phyloP scores from a whole-genome alignment of 2,888 invertebrate species.

The Plutella xylostella region DNA sequence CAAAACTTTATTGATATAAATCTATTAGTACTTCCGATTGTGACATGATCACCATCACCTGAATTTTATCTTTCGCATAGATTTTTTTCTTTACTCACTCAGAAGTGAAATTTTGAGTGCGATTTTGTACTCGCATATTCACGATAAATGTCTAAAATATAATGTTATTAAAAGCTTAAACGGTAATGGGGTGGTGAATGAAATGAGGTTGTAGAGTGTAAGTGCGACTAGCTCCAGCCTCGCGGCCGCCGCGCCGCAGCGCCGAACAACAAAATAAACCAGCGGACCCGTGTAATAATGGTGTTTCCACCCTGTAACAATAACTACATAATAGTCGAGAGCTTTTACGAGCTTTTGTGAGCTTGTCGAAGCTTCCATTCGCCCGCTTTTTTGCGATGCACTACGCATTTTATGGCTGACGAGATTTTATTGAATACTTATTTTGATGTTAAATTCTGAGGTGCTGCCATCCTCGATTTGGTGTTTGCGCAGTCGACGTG shows the following conservation, averaged over 20 bases:
- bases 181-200: background rate
- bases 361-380: constrained; percentile 64
- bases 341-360: constrained; percentile 70
- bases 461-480: constrained; percentile 32
- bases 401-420: constrained; percentile 42
- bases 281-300: constrained; percentile 59
- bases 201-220: background rate
- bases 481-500: constrained; percentile 35
- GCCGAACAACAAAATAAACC: constrained; percentile 61
- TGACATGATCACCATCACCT: no score
- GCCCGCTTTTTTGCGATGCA: constrained; percentile 57
- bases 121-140: no score
- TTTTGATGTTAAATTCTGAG: constrained; percentile 34
- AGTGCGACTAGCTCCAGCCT: constrained; percentile 6
- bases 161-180: background rate
- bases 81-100: no score
- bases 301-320: constrained; percentile 69
- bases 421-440: constrained; percentile 64
- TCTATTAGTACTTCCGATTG: no score
- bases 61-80: no score
- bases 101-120: no score
- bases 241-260: constrained; percentile 30
- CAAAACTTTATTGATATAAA: background rate
- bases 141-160: no score
- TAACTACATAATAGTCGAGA: constrained; percentile 69